These are phyloP conservation scores for Oncorhynchus nerka DNA, from an alignment of 2,113 vertebrate genomes.

Conservation along the genomic window DNA sequence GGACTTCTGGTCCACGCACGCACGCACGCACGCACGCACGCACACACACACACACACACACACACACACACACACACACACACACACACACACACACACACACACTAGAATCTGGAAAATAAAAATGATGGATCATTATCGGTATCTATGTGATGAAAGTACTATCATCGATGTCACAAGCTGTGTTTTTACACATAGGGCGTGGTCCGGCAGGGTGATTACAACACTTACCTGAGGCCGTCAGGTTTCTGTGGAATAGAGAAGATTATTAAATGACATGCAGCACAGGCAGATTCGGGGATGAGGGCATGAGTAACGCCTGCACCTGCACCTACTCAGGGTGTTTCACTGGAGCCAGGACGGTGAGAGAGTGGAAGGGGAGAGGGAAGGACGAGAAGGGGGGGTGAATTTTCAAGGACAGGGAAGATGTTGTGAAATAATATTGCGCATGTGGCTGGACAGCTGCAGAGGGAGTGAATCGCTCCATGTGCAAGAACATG, in stretches of 20 bases:
- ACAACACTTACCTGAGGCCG: constrained; percentile 56
- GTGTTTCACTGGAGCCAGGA: constrained; percentile 43
- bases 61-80: constrained; percentile 6
- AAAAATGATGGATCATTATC: too few species aligned
- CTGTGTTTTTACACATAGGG: constrained; percentile 39
- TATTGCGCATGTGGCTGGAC: constrained; percentile 66
- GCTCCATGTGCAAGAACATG: constrained; percentile 66
- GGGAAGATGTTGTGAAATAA: constrained; percentile 75
- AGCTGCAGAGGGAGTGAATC: constrained; percentile 66
- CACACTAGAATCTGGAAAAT: too few species aligned
- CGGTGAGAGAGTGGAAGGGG: constrained; percentile 29
- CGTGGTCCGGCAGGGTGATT: constrained; percentile 45
- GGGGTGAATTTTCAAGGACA: constrained; percentile 71
- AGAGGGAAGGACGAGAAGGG: constrained; percentile 50
- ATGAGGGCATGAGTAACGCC: constrained; percentile 20
- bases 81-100: constrained; percentile 29
- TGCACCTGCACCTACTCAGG: constrained; percentile 70
- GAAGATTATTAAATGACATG: constrained; percentile 27
- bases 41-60: too few species aligned
- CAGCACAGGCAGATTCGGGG: constrained; percentile 32
- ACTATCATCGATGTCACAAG: constrained; percentile 9
- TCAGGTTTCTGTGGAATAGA: constrained; percentile 34
- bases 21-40: too few species aligned
- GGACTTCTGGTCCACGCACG: too few species aligned
- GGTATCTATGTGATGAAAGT: too few species aligned